Base-by-base conservation (phyloP, 2,888 invertebrate genomes). In the Apamea anceps region DNA sequence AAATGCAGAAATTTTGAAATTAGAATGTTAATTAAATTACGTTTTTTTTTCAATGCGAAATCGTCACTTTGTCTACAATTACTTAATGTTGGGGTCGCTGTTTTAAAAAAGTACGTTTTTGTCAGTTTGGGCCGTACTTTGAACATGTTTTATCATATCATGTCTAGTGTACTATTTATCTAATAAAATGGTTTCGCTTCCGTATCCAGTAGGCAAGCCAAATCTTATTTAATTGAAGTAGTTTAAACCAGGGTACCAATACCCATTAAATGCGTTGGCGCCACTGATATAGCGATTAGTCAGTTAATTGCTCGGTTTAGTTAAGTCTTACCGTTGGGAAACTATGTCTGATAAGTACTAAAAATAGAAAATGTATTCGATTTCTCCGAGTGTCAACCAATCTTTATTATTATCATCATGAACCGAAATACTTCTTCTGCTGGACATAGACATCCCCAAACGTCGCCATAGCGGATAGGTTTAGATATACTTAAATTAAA, bases 181-280 rank as follows among this genome's bases (percentile, higher is more conserved):
- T 15, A 77, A 57, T 65, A 32, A 63, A 32, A 45, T 45, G 12
- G 15, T 80, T 63, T 32, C 42, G 21, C 32, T 37, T 63, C 28
- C 10, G 45, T 48, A 66, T 72, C 25, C 65, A 25, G 4, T 68
- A 28, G 21, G 42, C 25, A 74, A 45, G 28, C 8, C n/a, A 81
- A 80, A 70, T 62, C n/a, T 37, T 60, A 25, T 37, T 45, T 62
- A 62, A 45, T 82, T 25, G 12, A 54, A 67, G 54, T 73, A 15
- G 42, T 15, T 15, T 37, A 37, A 37, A 42, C 25, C 37, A 45
- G 32, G 21, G 8, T 63, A 68, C 45, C 42, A 66, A 65, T 54
- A 51, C n/a, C 28, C 15, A 72, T 45, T 82, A 72, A 83, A 72
- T 51, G 32, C 79, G 57, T 70, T 70, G 82, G 84, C 84, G 72